phyloP scores from a whole-genome alignment of 2,113 vertebrate genomes.

The Petroica traversi region DNA sequence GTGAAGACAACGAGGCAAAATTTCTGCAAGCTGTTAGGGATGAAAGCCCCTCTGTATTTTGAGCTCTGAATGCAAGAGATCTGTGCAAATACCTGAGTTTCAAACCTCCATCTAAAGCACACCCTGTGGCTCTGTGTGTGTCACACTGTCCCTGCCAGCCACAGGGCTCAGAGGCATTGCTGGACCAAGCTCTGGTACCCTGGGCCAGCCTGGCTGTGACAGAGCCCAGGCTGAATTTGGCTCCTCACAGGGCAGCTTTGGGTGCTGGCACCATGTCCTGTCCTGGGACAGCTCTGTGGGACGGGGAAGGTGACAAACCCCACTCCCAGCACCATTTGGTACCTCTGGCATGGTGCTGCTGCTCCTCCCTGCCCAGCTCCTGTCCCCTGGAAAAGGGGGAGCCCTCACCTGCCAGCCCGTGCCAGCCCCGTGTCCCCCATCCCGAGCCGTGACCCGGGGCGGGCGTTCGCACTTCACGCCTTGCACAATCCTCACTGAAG shows the following conservation, averaged over 20 bases:
- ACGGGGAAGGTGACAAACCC: neutral
- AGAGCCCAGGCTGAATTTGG: neutral
- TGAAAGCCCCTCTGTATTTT: neutral
- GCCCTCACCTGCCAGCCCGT: neutral
- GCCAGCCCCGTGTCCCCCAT: neutral
- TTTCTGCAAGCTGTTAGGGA: neutral
- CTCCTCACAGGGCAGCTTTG: accelerated
- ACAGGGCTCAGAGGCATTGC: neutral
- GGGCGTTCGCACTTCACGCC: neutral
- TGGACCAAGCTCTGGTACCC: neutral
- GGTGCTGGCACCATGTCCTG: accelerated
- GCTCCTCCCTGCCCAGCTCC: neutral
- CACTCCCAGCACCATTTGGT: accelerated
- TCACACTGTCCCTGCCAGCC: no score
- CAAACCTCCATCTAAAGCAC: neutral
- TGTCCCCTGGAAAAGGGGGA: accelerated
- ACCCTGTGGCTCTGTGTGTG: neutral
- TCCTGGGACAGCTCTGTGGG: accelerated
- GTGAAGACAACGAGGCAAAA: neutral
- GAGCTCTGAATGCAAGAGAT: neutral
- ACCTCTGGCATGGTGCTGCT: accelerated
- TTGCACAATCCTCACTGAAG: slow-evolving; percentile 6
- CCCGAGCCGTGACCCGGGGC: neutral
- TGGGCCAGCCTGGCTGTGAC: neutral
- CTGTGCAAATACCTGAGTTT: neutral